These are phyloP conservation scores for Oedothorax gibbosus DNA, from an alignment of 1,140 invertebrate species.

Conservation along the genomic window DNA sequence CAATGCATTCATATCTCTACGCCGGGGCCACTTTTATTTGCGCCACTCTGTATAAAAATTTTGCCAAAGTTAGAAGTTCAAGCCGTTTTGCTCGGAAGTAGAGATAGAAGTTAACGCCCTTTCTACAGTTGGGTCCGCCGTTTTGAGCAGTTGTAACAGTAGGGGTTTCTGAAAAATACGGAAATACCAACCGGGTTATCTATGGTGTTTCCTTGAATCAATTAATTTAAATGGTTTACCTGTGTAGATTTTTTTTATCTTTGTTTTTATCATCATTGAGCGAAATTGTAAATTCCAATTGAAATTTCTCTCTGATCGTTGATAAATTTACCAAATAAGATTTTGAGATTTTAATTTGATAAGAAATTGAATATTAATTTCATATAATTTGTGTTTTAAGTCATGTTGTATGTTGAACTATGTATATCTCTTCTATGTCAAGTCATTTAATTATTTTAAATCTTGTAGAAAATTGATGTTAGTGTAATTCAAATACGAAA, in stretches of 20 bases:
- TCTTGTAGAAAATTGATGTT: background rate
- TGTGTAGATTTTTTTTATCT: no score
- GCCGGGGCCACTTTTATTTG: no score
- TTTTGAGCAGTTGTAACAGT: background rate
- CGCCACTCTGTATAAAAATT: no score
- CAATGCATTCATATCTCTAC: no score
- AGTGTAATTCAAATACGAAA: background rate
- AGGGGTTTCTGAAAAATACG: slow-evolving; percentile 1
- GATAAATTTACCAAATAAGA: background rate
- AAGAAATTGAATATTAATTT: background rate
- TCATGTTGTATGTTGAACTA: no score
- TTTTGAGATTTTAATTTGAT: background rate
- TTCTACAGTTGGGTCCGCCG: background rate
- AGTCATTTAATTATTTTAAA: background rate
- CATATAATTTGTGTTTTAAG: no score
- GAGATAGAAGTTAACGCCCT: slow-evolving; percentile 19
- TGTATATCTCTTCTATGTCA: background rate
- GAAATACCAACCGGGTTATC: background rate
- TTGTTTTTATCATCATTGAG: no score
- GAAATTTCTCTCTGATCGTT: background rate
- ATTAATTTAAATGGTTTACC: no score
- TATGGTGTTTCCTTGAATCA: background rate
- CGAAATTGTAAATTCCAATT: no score
- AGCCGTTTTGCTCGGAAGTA: no score
- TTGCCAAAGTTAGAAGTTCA: no score